These are phyloP conservation scores for Campoletis raptor DNA, from an alignment of 2,888 invertebrate species.

Conservation along the genomic window DNA sequence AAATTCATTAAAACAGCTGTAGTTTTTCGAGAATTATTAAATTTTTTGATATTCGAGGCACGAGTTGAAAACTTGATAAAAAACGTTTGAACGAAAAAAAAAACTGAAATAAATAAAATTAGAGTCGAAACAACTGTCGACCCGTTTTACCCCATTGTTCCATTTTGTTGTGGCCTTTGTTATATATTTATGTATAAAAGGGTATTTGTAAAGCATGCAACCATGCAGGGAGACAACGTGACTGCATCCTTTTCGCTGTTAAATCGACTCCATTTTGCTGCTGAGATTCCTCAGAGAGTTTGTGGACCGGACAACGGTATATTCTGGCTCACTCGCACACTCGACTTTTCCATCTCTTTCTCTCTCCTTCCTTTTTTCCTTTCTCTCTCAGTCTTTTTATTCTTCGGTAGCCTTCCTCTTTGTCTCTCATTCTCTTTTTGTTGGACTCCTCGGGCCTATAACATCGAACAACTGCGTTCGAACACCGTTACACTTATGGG, in stretches of 20 bases:
- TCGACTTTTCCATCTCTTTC: conserved; percentile 31
- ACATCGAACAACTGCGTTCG: conserved; percentile 74
- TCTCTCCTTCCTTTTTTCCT: conserved; percentile 32
- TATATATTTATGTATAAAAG: conserved; percentile 15
- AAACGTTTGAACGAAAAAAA: background rate
- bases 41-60: background rate
- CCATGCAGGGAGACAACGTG: conserved; percentile 6
- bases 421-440: conserved; percentile 62
- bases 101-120: no score
- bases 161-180: background rate
- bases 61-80: background rate
- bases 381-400: conserved; percentile 21
- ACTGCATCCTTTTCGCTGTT: conserved; percentile 64
- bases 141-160: background rate
- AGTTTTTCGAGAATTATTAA: no score
- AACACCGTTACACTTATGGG: conserved; percentile 83
- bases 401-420: conserved; percentile 27
- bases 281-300: conserved; percentile 74
- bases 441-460: conserved; percentile 28
- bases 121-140: background rate
- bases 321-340: conserved; percentile 56
- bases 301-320: conserved; percentile 81
- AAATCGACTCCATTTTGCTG: conserved; percentile 55
- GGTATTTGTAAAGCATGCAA: background rate
- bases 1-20: no score